Conservation (phyloP, 2,797 vertebrate genomes). For the Helarctos malayanus region DNA sequence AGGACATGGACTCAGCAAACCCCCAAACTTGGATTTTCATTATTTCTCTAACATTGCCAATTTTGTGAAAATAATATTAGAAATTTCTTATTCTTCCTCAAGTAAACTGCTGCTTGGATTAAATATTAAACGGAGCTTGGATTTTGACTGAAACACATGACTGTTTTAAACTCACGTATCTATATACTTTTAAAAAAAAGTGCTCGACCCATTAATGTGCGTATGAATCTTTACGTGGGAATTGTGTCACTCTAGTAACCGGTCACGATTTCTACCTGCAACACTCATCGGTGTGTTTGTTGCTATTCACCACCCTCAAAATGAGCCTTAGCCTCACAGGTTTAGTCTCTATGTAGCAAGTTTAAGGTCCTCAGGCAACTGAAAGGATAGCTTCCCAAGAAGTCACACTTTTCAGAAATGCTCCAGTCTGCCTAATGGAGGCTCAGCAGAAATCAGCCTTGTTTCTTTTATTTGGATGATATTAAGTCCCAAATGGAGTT, state of each 20-base stretch:
- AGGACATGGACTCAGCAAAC: background rate
- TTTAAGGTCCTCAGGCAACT: background rate
- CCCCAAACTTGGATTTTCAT: slow-evolving; percentile 8
- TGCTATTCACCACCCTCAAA: background rate
- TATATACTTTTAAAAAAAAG: background rate
- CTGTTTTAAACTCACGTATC: slow-evolving; percentile 23
- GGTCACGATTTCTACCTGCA: background rate
- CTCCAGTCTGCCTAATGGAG: background rate
- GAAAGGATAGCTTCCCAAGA: slow-evolving; percentile 31
- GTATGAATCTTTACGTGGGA: background rate
- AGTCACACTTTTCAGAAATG: slow-evolving; percentile 7
- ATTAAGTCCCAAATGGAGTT: background rate
- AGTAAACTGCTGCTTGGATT: background rate
- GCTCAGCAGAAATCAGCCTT: background rate
- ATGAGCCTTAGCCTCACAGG: background rate
- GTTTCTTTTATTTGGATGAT: slow-evolving; percentile 15
- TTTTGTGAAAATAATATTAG: slow-evolving; percentile 46
- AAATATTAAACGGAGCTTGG: slow-evolving; percentile 32
- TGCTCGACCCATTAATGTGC: background rate
- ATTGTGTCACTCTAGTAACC: background rate
- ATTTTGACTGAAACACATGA: background rate
- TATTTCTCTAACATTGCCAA: background rate
- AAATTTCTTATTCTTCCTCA: slow-evolving; percentile 11
- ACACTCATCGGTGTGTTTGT: background rate
- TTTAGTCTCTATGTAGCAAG: background rate